These are phyloP conservation scores for Ennomos quercinarius DNA, from an alignment of 2,888 invertebrate species.

Conservation along the genomic window DNA sequence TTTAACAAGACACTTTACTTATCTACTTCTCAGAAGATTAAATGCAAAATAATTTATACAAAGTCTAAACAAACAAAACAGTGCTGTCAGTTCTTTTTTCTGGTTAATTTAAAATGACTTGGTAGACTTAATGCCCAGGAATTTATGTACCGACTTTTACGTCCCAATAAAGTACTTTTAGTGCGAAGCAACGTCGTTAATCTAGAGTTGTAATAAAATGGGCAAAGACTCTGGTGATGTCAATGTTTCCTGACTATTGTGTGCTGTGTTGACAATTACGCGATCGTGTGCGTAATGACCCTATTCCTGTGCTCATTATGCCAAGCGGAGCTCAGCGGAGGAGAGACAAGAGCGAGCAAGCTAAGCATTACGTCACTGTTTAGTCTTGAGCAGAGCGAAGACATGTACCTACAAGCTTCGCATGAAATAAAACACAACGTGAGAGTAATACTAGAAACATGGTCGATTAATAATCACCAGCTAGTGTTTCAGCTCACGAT, in stretches of 20 bases:
- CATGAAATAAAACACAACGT: too few species aligned
- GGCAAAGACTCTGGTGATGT: conserved; percentile 49
- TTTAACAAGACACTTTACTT: conserved; percentile 4
- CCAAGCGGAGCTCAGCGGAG: too few species aligned
- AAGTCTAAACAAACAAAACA: conserved; percentile 13
- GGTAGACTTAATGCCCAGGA: conserved; percentile 65
- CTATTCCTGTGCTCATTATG: too few species aligned
- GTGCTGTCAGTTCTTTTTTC: conserved; percentile 58
- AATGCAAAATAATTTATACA: conserved; percentile 21
- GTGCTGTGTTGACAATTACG: conserved; percentile 26
- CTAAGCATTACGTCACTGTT: too few species aligned
- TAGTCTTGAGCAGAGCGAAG: too few species aligned
- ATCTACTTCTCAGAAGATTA: conserved; percentile 20
- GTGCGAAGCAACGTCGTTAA: conserved; percentile 73
- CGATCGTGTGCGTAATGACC: conserved; percentile 9
- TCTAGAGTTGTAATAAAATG: conserved; percentile 70
- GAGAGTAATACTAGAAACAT: too few species aligned
- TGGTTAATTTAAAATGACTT: conserved; percentile 78
- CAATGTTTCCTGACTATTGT: conserved; percentile 35
- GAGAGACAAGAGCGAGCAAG: too few species aligned
- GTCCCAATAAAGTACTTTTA: conserved; percentile 74
- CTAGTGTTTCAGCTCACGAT: too few species aligned
- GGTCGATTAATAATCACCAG: too few species aligned
- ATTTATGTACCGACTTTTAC: conserved; percentile 78
- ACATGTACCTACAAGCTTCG: too few species aligned